Base-by-base conservation (phyloP, 2,797 vertebrate genomes). In the Dallia pectoralis region DNA sequence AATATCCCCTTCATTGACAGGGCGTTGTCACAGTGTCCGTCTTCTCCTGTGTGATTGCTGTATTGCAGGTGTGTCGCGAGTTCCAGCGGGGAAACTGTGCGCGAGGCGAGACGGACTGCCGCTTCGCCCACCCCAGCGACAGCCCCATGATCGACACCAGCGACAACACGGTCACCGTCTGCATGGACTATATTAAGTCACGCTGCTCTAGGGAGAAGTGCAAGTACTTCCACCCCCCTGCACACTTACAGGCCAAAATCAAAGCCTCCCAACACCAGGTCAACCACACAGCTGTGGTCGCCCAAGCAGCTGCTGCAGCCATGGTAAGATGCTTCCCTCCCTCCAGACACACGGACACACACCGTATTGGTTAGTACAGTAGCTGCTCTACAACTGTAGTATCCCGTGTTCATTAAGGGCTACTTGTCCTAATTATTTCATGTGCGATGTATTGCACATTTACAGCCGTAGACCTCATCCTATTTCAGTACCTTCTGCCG, bases 101-200 rank as follows among this genome's bases (percentile, higher is more conserved):
- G 0, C 93, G 98, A 86, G 97, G 97, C 81, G 97, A 99, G 93
- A 99, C 97, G 73, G 98, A 99, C 91, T 99, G 98, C 88, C 97
- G 98, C 91, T 99, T 98, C 79, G 98, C 98, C 74, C 98, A 99
- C 88, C 97, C 98, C 14, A 96, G 95, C 71, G 97, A 99, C 94
- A 98, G 96, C 91, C 96, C 97, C 66, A 98, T 99, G 98, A 96
- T 99, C 82, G 98, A 99, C 93, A 97, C 95, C 81, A 96, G 92
- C 25, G 97, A 99, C 93, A 99, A 99, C 94, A 99, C 96, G 18
- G 97, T 99, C 93, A 99, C 98, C 79, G 98, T 99, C 92, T 99
- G 98, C 94, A 99, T 99, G 98, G 98, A 99, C 95, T 99, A 97
- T 94, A 97, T 99, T 94, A 99, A 99, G 95, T 96, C 97, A 91